Base-by-base conservation (phyloP, 2,888 invertebrate species). In the Sarcophaga carnaria region DNA sequence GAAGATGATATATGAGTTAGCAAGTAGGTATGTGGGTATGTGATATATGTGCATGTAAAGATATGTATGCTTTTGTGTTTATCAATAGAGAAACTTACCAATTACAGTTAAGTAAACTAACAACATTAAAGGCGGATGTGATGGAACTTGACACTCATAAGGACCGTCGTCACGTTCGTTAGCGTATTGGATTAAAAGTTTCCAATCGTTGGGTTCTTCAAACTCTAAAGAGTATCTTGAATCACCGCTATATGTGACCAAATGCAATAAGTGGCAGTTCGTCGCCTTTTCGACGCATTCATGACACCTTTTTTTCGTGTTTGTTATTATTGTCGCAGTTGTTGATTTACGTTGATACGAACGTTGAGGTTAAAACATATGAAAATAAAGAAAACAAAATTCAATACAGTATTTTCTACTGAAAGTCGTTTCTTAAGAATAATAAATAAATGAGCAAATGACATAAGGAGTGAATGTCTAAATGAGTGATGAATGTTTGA, bases 101-200 rank as follows among this genome's bases (percentile, higher is more conserved):
- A 96, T 96, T 89, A 96, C 96, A 89, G 94, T 94, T 84, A 96
- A 95, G 92, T 95, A 95, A 70, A 96, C 95, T 91, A 95, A 94
- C 90, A 96, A 94, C 88, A 96, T 96, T 82, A 96, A 93, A 12
- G 20, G 20, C 20, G 20, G 1, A 20, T 20, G 20, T 20, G 20
- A 20, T 20, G 20, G 20, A 20, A 20, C 20, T 20, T 20, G 20
- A 1, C 20, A 20, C 20, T 20, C 20, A 20, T 20, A 20, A 20
- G 20, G 20, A 20, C 1, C 20, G 20, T 20, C 20, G 20, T 20
- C 20, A 20, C 20, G 20, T 20, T 20, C 20, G 20, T 20, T 20
- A 20, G 20, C 20, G 20, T 20, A 20, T 20, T 20, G 20, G 20
- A 20, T 20, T 20, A 20, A 20, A 20, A 20, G 20, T 20, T 20